phyloP scores from a whole-genome alignment of 2,113 vertebrate genomes.

The Peromyscus californicus region DNA sequence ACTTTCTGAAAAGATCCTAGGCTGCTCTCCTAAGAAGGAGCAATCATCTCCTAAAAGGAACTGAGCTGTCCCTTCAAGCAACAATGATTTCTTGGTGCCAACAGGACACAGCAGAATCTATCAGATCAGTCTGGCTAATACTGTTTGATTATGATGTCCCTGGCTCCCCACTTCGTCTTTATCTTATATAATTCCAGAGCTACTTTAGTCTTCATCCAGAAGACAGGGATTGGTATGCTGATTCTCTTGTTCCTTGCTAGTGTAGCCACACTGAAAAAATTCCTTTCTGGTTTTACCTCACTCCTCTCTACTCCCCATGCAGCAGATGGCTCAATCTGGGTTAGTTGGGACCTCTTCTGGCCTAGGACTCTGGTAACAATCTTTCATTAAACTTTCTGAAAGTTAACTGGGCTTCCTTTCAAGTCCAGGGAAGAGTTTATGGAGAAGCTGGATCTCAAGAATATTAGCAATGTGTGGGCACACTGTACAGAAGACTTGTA shows the following conservation, averaged over 20 bases:
- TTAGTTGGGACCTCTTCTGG: neutral
- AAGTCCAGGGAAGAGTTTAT: neutral
- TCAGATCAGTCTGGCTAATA: neutral
- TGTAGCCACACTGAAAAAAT: neutral
- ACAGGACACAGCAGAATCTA: neutral
- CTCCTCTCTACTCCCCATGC: neutral
- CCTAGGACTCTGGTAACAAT: neutral
- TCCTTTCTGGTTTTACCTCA: neutral
- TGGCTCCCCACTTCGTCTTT: neutral
- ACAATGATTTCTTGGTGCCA: neutral
- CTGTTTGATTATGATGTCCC: neutral
- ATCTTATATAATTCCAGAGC: neutral
- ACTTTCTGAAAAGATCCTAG: neutral
- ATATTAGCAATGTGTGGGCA: neutral
- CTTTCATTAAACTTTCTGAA: constrained; percentile 21
- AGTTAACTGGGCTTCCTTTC: neutral
- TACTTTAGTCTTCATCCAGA: neutral
- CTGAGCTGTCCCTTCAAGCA: neutral
- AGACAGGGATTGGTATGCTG: neutral
- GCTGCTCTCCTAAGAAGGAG: neutral
- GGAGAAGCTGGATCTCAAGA: neutral
- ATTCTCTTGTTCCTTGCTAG: neutral
- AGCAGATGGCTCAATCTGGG: neutral
- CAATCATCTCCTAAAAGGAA: neutral
- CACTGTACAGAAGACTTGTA: neutral